phyloP scores from a whole-genome alignment of 2,113 vertebrate species.

The Lagenorhynchus albirostris region DNA sequence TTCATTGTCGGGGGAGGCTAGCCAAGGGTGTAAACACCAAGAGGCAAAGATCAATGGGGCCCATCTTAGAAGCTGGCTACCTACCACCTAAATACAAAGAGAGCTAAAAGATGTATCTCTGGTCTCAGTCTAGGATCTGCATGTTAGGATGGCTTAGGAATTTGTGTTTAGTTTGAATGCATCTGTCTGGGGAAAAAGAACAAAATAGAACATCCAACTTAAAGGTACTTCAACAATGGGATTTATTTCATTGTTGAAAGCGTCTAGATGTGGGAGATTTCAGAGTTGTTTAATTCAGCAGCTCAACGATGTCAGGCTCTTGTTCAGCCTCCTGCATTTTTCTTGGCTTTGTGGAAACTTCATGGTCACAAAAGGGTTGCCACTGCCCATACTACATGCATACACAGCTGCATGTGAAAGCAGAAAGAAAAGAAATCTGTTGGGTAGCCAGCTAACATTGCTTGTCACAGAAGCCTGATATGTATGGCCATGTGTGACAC shows the following conservation, averaged over 20 bases:
- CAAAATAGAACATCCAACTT: not conserved
- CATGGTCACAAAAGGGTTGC: not conserved
- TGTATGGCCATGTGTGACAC: not conserved
- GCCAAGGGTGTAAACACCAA: not conserved
- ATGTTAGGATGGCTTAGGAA: not conserved
- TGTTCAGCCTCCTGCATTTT: not conserved
- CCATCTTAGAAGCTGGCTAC: not conserved
- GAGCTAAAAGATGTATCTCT: not conserved
- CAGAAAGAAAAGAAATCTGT: not conserved
- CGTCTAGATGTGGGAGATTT: not conserved
- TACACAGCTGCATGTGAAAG: not conserved
- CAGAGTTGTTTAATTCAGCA: not conserved
- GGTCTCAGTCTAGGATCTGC: not conserved
- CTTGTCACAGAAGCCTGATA: not conserved
- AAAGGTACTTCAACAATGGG: not conserved
- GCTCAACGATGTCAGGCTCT: not conserved
- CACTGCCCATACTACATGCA: not conserved
- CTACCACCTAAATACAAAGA: not conserved
- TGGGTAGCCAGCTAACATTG: not conserved
- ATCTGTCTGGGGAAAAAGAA: not conserved
- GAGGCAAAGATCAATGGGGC: too few species aligned
- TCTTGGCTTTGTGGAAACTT: not conserved
- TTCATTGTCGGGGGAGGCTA: not conserved
- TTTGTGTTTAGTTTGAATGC: not conserved
- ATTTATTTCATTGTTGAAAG: not conserved